A percentile compares a stretch with the other conserved stretches of the same genome.
phyloP scores from a whole-genome alignment of 2,888 invertebrate species.

The Eupithecia inturbata region DNA sequence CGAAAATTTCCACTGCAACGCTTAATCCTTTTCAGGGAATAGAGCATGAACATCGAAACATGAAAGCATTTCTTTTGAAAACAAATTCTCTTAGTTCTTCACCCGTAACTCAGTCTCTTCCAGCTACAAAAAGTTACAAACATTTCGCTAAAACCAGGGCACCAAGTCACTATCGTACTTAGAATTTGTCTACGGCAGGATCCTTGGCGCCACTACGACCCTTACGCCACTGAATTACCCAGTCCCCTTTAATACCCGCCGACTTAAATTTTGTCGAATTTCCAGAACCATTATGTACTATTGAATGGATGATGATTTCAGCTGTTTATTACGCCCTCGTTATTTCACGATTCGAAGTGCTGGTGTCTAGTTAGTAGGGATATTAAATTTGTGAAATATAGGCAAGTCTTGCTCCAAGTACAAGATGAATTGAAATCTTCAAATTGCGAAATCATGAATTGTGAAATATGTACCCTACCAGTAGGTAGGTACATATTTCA shows the following conservation, averaged over 20 bases:
- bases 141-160: conserved; percentile 53
- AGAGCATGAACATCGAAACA: not conserved
- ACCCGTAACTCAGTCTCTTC: conserved; percentile 29
- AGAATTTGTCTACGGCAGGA: conserved; percentile 82
- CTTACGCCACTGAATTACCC: conserved; percentile 82
- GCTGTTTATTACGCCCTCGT: conserved; percentile 66
- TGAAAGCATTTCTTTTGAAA: conserved; percentile 7
- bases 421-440: not conserved
- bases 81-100: not conserved
- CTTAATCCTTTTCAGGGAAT: not conserved
- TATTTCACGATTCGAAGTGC: conserved; percentile 52
- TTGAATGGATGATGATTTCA: conserved; percentile 79
- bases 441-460: not conserved
- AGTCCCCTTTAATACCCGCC: conserved; percentile 81
- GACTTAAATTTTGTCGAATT: conserved; percentile 83
- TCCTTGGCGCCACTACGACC: conserved; percentile 79
- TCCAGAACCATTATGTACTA: conserved; percentile 75
- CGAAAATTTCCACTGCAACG: not conserved
- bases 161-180: conserved; percentile 67
- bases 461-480: not conserved
- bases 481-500: too few relatives aligned
- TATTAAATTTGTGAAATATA: conserved; percentile 14
- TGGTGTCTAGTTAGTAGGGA: conserved; percentile 22
- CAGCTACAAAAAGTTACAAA: conserved; percentile 45
- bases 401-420: not conserved